A percentile compares a stretch with the other conserved stretches of the same genome.
Conservation (phyloP, 1,140 invertebrate genomes). For the Mya arenaria region DNA sequence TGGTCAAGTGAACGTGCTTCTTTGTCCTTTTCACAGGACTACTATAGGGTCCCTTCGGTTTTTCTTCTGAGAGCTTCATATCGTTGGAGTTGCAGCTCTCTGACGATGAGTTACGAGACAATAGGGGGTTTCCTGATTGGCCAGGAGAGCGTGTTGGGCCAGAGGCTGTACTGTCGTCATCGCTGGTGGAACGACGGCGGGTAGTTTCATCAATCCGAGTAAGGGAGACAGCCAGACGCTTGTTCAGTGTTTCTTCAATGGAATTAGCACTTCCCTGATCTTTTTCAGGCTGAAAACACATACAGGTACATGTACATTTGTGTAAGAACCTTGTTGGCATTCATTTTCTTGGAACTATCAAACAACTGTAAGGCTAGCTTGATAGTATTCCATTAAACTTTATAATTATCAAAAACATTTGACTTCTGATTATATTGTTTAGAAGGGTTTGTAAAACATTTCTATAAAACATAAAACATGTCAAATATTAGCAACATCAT, state of each 20-base stretch:
- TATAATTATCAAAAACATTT: too few relatives aligned
- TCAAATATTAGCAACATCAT: too few relatives aligned
- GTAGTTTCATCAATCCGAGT: constrained; percentile 71
- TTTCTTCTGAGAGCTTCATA: constrained; percentile 55
- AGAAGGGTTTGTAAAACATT: too few relatives aligned
- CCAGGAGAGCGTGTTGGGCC: constrained; percentile 52
- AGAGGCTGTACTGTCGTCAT: constrained; percentile 61
- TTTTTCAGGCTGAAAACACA: background rate
- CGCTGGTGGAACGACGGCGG: constrained; percentile 56
- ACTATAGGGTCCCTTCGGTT: constrained; percentile 40
- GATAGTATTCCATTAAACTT: too few relatives aligned
- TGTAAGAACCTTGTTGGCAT: too few relatives aligned
- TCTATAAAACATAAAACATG: too few relatives aligned
- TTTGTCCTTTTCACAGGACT: constrained; percentile 40
- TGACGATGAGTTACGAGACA: constrained; percentile 59
- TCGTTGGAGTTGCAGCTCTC: constrained; percentile 66
- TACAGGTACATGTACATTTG: too few relatives aligned
- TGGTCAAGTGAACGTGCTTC: constrained; percentile 79
- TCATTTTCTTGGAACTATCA: too few relatives aligned
- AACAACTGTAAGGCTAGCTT: too few relatives aligned
- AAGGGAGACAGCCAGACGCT: constrained; percentile 52
- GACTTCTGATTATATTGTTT: too few relatives aligned
- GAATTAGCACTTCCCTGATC: constrained; percentile 14
- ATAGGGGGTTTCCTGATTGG: constrained; percentile 29
- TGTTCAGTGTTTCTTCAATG: constrained; percentile 45